Evolutionary conservation across 2,113 vertebrate genomes (phyloP), one percentile per base, ranked within the genome.

Genomic region (Tauraco erythrolophus): DNA sequence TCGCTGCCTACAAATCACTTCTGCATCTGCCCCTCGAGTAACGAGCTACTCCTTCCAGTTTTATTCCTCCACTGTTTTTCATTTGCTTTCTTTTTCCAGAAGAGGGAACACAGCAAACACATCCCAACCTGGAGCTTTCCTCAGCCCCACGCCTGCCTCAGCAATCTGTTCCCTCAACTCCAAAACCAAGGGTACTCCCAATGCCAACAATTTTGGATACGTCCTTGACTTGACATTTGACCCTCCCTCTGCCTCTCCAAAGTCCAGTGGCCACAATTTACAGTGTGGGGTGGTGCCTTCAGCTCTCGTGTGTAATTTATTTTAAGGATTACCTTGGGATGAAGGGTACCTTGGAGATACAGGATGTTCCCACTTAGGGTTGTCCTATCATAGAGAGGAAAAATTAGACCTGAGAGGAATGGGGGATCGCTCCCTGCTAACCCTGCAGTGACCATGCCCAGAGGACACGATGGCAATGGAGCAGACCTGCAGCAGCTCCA

Each of bases 101-200:
- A 79, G 19, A 85, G 12, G 41, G 41, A 43, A 43, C 41, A 43
- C 41, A 43, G 41, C 35, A 75, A 68, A 88, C 12, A 58, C 19
- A 51, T 48, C 65, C 51, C 1, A 1, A 51, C 31, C 15, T 8
- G 7, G 24, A 87, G 41, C 37, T 57, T 69, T 80, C 45, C 50
- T 80, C 75, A 71, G 39, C 12, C 25, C 64, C 57, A 39, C 0
- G 0, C 6, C 37, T 0, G 0, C 14, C 19, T 89, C 25, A 37
- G 7, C 5, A 23, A 14, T 64, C 33, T 53, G 18, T 24, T 91
- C 11, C 25, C 27, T 68, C 39, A 43, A 48, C 23, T 46, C 61
- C 53, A 50, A 82, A 92, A 11, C 12, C 9, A 77, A 94, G 39
- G 43, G 66, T 41, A 30, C 11, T 71, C 41, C 35, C 31, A 74